Evolutionary conservation across 2,113 vertebrate genomes (phyloP).

Genomic region (Tachysurus vachellii): DNA sequence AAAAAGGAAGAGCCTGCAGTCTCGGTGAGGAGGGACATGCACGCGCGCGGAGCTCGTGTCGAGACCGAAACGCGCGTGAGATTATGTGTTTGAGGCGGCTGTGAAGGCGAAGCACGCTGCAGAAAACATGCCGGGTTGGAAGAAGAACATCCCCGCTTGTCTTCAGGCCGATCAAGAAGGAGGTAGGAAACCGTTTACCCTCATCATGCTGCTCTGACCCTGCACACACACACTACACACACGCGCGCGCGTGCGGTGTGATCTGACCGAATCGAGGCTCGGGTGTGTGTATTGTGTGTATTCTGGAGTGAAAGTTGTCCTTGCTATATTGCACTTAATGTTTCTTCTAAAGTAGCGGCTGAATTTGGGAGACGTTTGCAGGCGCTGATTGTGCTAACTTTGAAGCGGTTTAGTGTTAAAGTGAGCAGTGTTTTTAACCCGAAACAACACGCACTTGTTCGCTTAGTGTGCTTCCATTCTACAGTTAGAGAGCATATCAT

Average conservation of each 20-base stretch:
- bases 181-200: slow-evolving; percentile 66
- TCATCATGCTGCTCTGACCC: not conserved
- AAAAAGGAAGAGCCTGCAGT: slow-evolving; percentile 39
- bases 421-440: slow-evolving; percentile 1
- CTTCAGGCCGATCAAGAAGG: slow-evolving; percentile 91
- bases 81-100: slow-evolving; percentile 41
- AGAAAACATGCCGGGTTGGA: slow-evolving; percentile 89
- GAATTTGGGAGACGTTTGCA: not conserved
- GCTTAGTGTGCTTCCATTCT: slow-evolving; percentile 14
- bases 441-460: slow-evolving; percentile 42
- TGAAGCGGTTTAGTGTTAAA: not conserved
- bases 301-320: not conserved
- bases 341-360: not conserved
- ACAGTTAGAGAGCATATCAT: not conserved
- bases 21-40: slow-evolving; percentile 15
- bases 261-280: not conserved
- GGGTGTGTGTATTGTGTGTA: not conserved
- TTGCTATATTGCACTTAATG: not conserved
- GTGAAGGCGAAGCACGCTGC: slow-evolving; percentile 54
- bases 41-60: slow-evolving; percentile 38
- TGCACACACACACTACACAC: not conserved
- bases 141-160: slow-evolving; percentile 96
- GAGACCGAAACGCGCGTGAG: slow-evolving; percentile 56
- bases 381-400: slow-evolving; percentile 34
- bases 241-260: not conserved